Evolutionary conservation across 2,113 vertebrate genomes (phyloP).

Genomic region (Talpa occidentalis): DNA sequence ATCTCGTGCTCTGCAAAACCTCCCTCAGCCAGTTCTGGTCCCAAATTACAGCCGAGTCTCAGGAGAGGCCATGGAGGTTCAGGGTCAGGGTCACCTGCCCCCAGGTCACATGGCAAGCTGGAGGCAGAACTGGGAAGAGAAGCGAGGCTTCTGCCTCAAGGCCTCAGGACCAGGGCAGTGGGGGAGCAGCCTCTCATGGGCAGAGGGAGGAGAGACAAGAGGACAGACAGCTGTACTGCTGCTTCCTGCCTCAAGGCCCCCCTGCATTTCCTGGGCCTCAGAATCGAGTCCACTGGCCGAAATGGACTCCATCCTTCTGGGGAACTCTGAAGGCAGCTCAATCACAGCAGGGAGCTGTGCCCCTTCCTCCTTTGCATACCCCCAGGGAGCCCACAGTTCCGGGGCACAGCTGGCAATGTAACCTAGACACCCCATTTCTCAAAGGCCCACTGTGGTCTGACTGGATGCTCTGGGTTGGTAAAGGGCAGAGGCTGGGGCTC

Average conservation of each 20-base stretch:
- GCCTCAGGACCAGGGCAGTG: neutral
- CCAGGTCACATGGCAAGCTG: neutral
- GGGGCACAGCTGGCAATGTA: neutral
- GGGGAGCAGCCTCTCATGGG: neutral
- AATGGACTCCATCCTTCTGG: neutral
- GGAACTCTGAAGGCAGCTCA: neutral
- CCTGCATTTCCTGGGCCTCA: neutral
- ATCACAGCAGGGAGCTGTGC: neutral
- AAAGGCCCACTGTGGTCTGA: neutral
- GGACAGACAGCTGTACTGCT: neutral
- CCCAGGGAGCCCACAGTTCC: neutral
- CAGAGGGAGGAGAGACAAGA: neutral
- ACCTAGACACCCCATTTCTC: neutral
- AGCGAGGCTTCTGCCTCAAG: neutral
- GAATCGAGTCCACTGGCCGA: neutral
- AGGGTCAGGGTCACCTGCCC: neutral
- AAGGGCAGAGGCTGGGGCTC: neutral
- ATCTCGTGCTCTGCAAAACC: neutral
- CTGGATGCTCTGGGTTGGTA: neutral
- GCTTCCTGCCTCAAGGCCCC: neutral
- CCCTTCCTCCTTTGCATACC: too few species aligned
- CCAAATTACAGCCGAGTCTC: neutral
- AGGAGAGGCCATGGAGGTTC: neutral
- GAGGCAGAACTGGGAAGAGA: neutral
- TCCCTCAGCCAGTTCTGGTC: neutral